Percentiles rank a stretch among this genome's conserved stretches.
phyloP scores from a whole-genome alignment of 92 coral and sea anemone genomes.

The Zoanthus sociatus region DNA sequence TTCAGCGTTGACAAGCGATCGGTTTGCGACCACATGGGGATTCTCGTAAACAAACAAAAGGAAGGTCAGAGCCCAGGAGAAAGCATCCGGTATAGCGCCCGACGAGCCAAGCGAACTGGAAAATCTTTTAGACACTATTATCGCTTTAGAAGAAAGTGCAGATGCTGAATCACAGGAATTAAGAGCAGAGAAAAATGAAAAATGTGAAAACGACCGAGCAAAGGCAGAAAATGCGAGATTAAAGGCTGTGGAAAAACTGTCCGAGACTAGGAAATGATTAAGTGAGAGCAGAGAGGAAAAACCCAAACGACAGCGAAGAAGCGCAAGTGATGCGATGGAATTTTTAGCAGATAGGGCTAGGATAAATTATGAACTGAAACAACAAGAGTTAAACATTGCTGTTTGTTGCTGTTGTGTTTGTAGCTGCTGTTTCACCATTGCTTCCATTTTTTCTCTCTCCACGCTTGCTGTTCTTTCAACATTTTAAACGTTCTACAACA shows the following conservation, averaged over 20 bases:
- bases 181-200: slow-evolving; percentile 36
- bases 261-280: slow-evolving; percentile 52
- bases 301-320: slow-evolving; percentile 22
- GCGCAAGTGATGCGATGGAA: slow-evolving; percentile 48
- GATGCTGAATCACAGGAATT: slow-evolving; percentile 2
- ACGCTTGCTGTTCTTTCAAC: neutral
- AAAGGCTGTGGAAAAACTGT: slow-evolving; percentile 1
- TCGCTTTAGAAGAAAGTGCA: slow-evolving; percentile 65
- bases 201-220: slow-evolving; percentile 15
- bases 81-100: slow-evolving; percentile 57
- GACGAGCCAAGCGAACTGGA: slow-evolving; percentile 66
- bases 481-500: slow-evolving; percentile 41
- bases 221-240: slow-evolving; percentile 56
- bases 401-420: neutral
- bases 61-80: slow-evolving; percentile 58
- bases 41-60: slow-evolving; percentile 50
- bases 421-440: neutral
- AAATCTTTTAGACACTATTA: slow-evolving; percentile 47
- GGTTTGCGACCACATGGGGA: slow-evolving; percentile 53
- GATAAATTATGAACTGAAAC: slow-evolving; percentile 37
- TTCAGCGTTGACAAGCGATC: slow-evolving; percentile 61
- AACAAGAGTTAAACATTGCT: neutral
- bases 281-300: slow-evolving; percentile 39
- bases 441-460: neutral
- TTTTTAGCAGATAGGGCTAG: slow-evolving; percentile 40